Evolutionary conservation across 2,888 invertebrate genomes (phyloP).

Genomic region (Priocnemis perturbator): DNA sequence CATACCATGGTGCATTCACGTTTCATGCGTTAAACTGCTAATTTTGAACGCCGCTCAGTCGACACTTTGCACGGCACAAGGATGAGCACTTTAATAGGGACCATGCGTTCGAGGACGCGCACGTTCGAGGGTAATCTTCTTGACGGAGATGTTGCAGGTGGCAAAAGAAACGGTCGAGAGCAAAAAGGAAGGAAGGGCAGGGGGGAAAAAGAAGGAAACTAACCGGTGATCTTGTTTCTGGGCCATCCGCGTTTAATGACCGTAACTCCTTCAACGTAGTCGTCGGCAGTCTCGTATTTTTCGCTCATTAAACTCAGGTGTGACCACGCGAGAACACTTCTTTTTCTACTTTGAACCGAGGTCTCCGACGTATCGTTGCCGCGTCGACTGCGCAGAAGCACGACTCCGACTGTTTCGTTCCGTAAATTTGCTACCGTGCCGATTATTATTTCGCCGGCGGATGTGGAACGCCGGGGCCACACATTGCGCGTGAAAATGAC

Average conservation of each 20-base stretch:
- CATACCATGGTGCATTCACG: too few relatives aligned
- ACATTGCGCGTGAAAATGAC: too few relatives aligned
- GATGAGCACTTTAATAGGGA: too few relatives aligned
- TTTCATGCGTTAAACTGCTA: too few relatives aligned
- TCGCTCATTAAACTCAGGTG: slow-evolving; percentile 14
- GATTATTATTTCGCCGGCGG: too few relatives aligned
- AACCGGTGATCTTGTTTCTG: slow-evolving; percentile 44
- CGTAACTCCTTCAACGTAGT: slow-evolving; percentile 14
- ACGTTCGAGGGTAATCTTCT: not conserved
- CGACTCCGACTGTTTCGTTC: too few relatives aligned
- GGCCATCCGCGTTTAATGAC: slow-evolving; percentile 36
- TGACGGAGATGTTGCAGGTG: slow-evolving; percentile 11
- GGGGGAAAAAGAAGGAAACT: slow-evolving; percentile 45
- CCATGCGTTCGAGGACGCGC: too few relatives aligned
- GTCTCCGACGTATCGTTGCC: not conserved
- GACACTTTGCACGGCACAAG: too few relatives aligned
- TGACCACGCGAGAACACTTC: not conserved
- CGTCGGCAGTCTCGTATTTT: slow-evolving; percentile 5
- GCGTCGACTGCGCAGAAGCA: too few relatives aligned
- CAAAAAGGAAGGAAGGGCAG: slow-evolving; percentile 5
- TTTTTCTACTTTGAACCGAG: not conserved
- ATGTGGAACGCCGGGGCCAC: too few relatives aligned
- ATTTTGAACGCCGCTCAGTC: too few relatives aligned
- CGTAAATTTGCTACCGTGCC: too few relatives aligned
- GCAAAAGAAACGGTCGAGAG: not conserved